These are phyloP conservation scores for Virgularia gustaviana DNA, from an alignment of 92 coral and sea anemone genomes.

Conservation along the genomic window DNA sequence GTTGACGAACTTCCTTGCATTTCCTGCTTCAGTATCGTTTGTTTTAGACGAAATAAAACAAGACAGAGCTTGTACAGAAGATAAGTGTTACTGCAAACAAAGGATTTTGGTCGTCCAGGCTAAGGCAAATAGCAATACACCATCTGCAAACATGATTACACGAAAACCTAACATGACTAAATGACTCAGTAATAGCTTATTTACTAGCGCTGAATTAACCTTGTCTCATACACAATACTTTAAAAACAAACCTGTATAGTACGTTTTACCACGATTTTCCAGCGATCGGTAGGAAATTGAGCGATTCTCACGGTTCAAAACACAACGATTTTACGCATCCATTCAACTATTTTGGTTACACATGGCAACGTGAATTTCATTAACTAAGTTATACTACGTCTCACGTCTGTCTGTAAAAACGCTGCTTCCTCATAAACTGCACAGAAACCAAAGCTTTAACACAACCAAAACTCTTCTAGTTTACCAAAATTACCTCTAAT, in stretches of 20 bases:
- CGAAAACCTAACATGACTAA: neutral
- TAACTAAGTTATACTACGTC: too few relatives aligned
- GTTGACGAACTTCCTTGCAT: neutral
- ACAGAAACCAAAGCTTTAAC: too few relatives aligned
- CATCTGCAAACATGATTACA: constrained; percentile 17
- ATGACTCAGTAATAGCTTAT: neutral
- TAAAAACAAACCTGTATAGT: too few relatives aligned
- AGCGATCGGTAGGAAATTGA: too few relatives aligned
- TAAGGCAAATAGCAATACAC: constrained; percentile 19
- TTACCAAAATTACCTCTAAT: too few relatives aligned
- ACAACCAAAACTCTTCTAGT: too few relatives aligned
- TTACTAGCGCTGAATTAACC: neutral
- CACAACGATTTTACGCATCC: constrained; percentile 17
- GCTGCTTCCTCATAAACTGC: too few relatives aligned
- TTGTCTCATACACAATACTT: neutral
- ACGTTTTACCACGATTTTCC: too few relatives aligned
- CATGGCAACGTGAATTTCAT: constrained; percentile 10
- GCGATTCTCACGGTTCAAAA: too few relatives aligned
- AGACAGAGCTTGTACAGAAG: constrained; percentile 2
- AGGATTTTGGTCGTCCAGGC: constrained; percentile 5
- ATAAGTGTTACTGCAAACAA: constrained; percentile 16
- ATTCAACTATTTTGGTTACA: constrained; percentile 4
- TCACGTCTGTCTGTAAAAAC: too few relatives aligned
- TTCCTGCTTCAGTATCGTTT: neutral
- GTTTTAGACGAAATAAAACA: constrained; percentile 4